phyloP scores from a whole-genome alignment of 1,140 invertebrate species.

The Lepidurus apus region DNA sequence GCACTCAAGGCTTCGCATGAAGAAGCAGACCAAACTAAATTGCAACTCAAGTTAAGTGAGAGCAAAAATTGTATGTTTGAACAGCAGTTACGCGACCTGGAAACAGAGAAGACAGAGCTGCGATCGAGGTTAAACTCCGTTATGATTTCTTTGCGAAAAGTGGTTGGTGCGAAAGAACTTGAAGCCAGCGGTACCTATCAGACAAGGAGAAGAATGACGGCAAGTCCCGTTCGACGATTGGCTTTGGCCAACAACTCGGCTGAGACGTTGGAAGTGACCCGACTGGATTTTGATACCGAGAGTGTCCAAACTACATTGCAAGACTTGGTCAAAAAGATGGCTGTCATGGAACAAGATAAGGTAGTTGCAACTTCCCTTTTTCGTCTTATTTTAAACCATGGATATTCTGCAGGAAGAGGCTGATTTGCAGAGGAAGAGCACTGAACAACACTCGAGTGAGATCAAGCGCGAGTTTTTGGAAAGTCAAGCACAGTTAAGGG shows the following conservation, averaged over 20 bases:
- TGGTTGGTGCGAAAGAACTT: not conserved
- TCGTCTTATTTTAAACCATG: not conserved
- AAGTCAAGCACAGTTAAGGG: not conserved
- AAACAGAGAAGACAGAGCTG: not conserved
- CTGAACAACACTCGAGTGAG: not conserved
- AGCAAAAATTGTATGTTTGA: not conserved
- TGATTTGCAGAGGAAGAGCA: not conserved
- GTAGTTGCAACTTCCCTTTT: not conserved
- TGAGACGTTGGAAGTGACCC: not conserved
- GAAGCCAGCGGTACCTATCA: not conserved
- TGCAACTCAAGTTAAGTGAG: not conserved
- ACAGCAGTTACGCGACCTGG: not conserved
- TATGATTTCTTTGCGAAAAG: conserved; percentile 8
- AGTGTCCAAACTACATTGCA: not conserved
- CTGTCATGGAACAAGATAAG: conserved; percentile 7
- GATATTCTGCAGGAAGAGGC: not conserved
- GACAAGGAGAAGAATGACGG: not conserved
- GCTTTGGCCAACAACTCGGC: not conserved
- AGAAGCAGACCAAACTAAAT: not conserved
- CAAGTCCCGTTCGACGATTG: not conserved
- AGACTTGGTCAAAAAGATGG: not conserved
- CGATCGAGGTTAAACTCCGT: not conserved
- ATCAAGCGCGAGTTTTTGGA: not conserved
- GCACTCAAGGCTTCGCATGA: conserved; percentile 1
- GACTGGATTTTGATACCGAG: not conserved